phyloP scores from a whole-genome alignment of 2,113 vertebrate species.

The Erinaceus europaeus region DNA sequence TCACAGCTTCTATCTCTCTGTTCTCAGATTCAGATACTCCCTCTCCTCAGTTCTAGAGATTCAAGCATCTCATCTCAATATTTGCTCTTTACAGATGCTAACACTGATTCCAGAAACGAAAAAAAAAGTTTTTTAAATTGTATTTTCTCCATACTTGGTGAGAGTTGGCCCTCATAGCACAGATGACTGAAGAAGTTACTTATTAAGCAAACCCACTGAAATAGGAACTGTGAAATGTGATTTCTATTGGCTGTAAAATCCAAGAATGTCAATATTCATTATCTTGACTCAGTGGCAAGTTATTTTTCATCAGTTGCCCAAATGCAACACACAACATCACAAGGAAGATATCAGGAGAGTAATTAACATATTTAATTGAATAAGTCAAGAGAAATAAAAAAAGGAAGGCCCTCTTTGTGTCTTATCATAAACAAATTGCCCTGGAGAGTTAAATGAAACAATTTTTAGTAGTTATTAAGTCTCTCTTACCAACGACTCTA shows the following conservation, averaged over 20 bases:
- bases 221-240: neutral
- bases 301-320: constrained; percentile 16
- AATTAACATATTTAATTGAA: constrained; percentile 37
- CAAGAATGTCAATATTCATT: constrained; percentile 25
- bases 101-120: neutral
- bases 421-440: neutral
- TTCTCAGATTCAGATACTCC: too few relatives aligned
- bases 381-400: neutral
- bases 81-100: neutral
- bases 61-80: neutral
- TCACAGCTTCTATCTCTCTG: neutral
- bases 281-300: neutral
- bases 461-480: neutral
- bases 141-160: neutral
- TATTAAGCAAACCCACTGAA: neutral
- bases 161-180: accelerated
- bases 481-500: neutral
- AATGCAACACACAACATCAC: neutral
- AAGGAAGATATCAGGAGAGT: constrained; percentile 21
- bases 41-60: neutral
- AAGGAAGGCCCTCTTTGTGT: neutral
- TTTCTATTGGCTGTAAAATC: constrained; percentile 9
- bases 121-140: neutral
- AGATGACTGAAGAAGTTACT: neutral
- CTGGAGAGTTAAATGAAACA: neutral